phyloP scores from a whole-genome alignment of 2,888 invertebrate genomes.

The Leptinotarsa peninsularis region DNA sequence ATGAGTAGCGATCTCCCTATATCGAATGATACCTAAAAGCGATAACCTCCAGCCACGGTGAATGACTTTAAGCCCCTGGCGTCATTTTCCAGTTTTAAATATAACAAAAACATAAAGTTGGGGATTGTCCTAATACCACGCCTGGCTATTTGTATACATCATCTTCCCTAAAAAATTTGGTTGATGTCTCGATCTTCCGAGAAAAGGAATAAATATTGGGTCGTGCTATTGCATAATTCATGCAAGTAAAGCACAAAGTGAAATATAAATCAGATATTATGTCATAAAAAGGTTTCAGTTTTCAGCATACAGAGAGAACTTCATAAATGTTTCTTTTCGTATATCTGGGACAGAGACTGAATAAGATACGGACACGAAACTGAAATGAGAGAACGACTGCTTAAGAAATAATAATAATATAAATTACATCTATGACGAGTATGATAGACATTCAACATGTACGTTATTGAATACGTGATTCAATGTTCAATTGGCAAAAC shows the following conservation, averaged over 20 bases:
- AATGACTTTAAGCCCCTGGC: no score
- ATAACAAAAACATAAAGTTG: neutral
- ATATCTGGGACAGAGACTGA: neutral
- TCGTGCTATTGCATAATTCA: conserved; percentile 19
- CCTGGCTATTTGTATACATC: neutral
- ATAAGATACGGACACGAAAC: neutral
- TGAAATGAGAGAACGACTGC: no score
- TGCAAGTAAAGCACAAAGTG: neutral
- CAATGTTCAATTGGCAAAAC: no score
- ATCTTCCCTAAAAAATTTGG: conserved; percentile 11
- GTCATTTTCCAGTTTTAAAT: neutral
- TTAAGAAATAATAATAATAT: no score
- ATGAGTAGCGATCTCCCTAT: no score
- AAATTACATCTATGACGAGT: no score
- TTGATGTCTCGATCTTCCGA: neutral
- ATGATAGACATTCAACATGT: no score
- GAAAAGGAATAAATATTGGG: conserved; percentile 10
- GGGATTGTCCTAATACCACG: neutral
- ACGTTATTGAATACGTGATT: no score
- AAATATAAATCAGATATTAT: conserved; percentile 12
- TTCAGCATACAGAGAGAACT: neutral
- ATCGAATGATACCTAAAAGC: no score
- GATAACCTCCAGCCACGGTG: no score
- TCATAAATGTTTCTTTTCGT: neutral
- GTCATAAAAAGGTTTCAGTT: neutral